Evolutionary conservation across 2,113 vertebrate species (phyloP).

Genomic region (Aegypius monachus): DNA sequence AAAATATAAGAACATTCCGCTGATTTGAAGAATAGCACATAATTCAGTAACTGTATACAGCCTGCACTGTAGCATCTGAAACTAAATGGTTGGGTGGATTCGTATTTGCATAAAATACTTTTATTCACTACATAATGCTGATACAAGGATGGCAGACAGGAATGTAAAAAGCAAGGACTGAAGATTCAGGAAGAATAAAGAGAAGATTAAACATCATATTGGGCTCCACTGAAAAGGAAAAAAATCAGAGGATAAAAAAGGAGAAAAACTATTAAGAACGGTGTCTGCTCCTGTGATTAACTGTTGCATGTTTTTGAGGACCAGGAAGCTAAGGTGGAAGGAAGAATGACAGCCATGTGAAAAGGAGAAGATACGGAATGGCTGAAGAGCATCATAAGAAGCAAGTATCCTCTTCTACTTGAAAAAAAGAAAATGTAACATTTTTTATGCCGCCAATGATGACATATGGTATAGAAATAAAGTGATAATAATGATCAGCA

Average conservation of each 20-base stretch:
- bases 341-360: background rate
- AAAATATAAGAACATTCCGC: background rate
- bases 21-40: background rate
- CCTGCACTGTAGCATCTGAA: background rate
- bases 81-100: background rate
- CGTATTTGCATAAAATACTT: background rate
- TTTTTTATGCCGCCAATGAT: background rate
- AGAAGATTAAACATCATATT: background rate
- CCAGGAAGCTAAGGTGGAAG: background rate
- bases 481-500: background rate
- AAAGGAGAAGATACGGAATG: background rate
- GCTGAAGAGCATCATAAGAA: background rate
- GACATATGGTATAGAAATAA: background rate
- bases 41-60: background rate
- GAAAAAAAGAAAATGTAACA: background rate
- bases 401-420: background rate
- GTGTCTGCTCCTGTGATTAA: background rate
- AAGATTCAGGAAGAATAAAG: background rate
- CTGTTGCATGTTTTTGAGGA: background rate
- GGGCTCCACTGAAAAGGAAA: background rate
- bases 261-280: background rate
- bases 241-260: background rate
- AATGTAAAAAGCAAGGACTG: background rate
- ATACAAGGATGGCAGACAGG: background rate
- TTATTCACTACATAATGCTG: background rate